A percentile compares a stretch with the other conserved stretches of the same genome.
Evolutionary conservation across 2,888 invertebrate species (phyloP).

Genomic region (Cynaeus angustus): DNA sequence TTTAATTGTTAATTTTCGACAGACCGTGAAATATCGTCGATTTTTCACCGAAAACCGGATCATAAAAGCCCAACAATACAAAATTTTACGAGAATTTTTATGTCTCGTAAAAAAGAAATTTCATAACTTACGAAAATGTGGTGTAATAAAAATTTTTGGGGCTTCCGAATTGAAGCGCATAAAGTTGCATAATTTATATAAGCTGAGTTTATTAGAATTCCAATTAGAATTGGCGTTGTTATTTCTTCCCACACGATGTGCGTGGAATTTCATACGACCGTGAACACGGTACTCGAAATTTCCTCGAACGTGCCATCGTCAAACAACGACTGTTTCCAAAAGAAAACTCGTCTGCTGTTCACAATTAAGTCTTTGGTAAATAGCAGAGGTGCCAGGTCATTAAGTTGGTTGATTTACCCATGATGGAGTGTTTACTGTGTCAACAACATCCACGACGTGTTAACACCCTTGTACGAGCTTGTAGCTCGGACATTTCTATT

Average conservation of each 20-base stretch:
- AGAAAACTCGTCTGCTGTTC: slow-evolving; percentile 42
- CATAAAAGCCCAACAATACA: slow-evolving; percentile 41
- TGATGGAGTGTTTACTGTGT: slow-evolving; percentile 51
- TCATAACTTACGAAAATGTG: slow-evolving; percentile 38
- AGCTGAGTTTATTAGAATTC: slow-evolving; percentile 29
- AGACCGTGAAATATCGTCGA: slow-evolving; percentile 35
- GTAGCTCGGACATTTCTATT: slow-evolving; percentile 19
- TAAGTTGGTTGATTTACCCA: slow-evolving; percentile 54
- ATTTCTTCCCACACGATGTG: slow-evolving; percentile 27
- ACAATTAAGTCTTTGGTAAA: slow-evolving; percentile 55
- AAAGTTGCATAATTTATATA: slow-evolving; percentile 36
- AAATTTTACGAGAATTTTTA: slow-evolving; percentile 54
- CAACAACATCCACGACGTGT: slow-evolving; percentile 46
- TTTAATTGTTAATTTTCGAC: slow-evolving; percentile 27
- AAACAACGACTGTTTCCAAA: slow-evolving; percentile 46
- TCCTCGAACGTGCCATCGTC: slow-evolving; percentile 34
- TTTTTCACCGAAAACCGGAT: slow-evolving; percentile 18
- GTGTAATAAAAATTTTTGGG: slow-evolving; percentile 31
- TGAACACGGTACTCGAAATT: slow-evolving; percentile 45
- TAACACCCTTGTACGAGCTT: slow-evolving; percentile 47
- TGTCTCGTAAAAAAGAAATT: slow-evolving; percentile 48
- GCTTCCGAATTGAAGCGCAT: slow-evolving; percentile 32
- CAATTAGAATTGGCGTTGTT: slow-evolving; percentile 27
- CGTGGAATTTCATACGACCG: slow-evolving; percentile 22
- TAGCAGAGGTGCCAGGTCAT: slow-evolving; percentile 55